Conservation (phyloP, 2,113 vertebrate species). For the Petromus typicus region DNA sequence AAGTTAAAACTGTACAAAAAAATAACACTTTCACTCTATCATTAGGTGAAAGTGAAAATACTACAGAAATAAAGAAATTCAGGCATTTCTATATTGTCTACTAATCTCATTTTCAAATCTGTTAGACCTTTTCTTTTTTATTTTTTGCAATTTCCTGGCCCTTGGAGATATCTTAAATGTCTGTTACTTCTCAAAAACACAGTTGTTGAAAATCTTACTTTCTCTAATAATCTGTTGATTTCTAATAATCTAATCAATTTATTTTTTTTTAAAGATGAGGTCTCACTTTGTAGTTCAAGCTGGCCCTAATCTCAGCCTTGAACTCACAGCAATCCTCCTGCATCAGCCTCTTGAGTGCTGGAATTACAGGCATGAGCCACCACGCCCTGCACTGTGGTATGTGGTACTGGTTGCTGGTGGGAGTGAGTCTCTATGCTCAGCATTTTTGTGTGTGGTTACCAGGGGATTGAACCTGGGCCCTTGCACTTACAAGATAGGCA, state of each 20-base stretch:
- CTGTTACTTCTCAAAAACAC: constrained; percentile 1
- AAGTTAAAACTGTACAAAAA: constrained; percentile 22
- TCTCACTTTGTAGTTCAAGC: too few relatives aligned
- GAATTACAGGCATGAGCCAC: too few relatives aligned
- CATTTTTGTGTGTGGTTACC: too few relatives aligned
- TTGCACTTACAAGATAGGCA: too few relatives aligned
- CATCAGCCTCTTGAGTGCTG: too few relatives aligned
- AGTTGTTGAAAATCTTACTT: background rate
- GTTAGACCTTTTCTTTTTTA: background rate
- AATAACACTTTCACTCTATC: background rate
- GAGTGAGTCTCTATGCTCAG: too few relatives aligned
- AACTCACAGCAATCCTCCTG: too few relatives aligned
- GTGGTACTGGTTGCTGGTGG: too few relatives aligned
- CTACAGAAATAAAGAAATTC: background rate
- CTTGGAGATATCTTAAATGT: background rate
- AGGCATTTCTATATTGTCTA: background rate
- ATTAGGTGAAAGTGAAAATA: background rate
- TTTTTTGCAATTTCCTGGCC: background rate
- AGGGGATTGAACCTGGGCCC: too few relatives aligned
- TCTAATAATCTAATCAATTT: background rate
- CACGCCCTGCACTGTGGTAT: too few relatives aligned
- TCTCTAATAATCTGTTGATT: background rate
- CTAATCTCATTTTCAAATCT: background rate
- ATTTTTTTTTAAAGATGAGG: too few relatives aligned
- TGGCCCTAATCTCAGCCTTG: too few relatives aligned